These are phyloP conservation scores for Alcedo atthis DNA, from an alignment of 2,797 vertebrate species.

Conservation along the genomic window DNA sequence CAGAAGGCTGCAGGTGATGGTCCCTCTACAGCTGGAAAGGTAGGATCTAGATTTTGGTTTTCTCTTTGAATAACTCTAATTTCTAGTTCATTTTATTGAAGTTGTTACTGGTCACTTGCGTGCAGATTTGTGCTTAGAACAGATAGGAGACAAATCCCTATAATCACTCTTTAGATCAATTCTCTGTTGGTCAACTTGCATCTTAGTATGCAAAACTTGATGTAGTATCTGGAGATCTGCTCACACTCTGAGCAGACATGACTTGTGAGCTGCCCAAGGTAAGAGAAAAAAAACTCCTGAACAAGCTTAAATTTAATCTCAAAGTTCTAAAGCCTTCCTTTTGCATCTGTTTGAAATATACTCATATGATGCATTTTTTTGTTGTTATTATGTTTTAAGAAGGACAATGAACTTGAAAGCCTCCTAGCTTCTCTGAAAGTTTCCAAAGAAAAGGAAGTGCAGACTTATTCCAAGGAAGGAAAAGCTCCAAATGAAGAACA, in stretches of 20 bases:
- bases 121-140: background rate
- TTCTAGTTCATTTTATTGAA: background rate
- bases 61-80: background rate
- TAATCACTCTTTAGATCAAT: background rate
- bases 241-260: background rate
- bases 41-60: slow-evolving; percentile 24
- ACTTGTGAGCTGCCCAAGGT: background rate
- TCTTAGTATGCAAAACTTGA: background rate
- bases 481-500: slow-evolving; percentile 81
- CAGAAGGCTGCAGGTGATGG: slow-evolving; percentile 63
- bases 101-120: background rate
- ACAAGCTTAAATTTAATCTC: background rate
- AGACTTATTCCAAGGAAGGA: slow-evolving; percentile 63
- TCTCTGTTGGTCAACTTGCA: background rate
- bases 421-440: slow-evolving; percentile 90
- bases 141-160: background rate
- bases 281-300: background rate
- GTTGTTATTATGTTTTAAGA: slow-evolving; percentile 63
- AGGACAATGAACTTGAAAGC: slow-evolving; percentile 86
- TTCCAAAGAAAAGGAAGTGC: slow-evolving; percentile 80
- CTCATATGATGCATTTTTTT: background rate
- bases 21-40: slow-evolving; percentile 64
- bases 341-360: background rate
- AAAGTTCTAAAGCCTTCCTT: background rate
- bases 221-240: background rate